Conservation (phyloP, 2,797 vertebrate species). For the Crocodylus rhombifer region DNA sequence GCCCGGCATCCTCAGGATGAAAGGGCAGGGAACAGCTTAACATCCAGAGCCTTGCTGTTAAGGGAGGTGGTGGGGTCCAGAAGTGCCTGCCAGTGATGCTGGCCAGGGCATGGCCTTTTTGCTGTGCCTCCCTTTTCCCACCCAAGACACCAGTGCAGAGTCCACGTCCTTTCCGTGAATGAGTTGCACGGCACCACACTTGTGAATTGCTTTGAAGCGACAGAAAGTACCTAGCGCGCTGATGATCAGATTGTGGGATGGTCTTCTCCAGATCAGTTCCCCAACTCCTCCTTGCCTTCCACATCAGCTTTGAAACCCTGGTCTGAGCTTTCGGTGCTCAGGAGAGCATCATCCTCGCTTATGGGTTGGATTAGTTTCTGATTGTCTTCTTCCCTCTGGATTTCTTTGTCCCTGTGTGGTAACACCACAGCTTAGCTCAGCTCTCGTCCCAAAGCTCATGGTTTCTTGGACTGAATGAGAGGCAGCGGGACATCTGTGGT, state of each 20-base stretch:
- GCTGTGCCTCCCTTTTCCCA: not conserved
- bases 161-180: not conserved
- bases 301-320: not conserved
- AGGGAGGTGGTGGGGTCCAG: not conserved
- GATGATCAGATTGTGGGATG: not conserved
- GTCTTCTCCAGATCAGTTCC: not conserved
- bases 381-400: fast-evolving
- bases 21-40: not conserved
- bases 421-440: not conserved
- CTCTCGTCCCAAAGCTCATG: not conserved
- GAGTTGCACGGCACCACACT: not conserved
- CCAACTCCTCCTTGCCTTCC: not conserved
- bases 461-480: not conserved
- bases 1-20: not conserved
- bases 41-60: not conserved
- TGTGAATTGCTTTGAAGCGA: not conserved
- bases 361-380: not conserved
- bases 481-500: not conserved
- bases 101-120: not conserved
- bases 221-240: not conserved
- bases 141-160: not conserved
- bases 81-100: not conserved
- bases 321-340: not conserved
- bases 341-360: not conserved
- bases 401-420: not conserved